Evolutionary conservation across 2,888 invertebrate species (phyloP).

Genomic region (Hipparchia sbordonii): DNA sequence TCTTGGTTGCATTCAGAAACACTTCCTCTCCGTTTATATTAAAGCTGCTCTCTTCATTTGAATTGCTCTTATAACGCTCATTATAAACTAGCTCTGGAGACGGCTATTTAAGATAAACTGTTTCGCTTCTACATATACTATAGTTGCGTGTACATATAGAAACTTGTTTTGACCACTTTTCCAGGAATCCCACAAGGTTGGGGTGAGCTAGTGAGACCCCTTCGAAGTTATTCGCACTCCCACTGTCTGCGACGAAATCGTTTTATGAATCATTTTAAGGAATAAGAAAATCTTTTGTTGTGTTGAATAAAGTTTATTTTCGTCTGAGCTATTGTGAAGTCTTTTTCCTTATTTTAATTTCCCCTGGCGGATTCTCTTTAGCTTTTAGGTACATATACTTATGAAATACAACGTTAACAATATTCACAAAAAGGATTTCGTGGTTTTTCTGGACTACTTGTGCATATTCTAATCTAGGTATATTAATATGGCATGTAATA

Average conservation of each 20-base stretch:
- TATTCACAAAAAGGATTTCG: too few species aligned
- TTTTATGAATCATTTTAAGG: constrained; percentile 37
- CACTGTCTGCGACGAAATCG: constrained; percentile 45
- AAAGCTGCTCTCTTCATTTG: constrained; percentile 3
- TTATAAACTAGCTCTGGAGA: constrained; percentile 19
- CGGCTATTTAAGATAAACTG: constrained; percentile 21
- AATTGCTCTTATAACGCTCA: constrained; percentile 12
- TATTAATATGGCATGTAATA: not conserved
- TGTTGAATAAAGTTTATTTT: constrained; percentile 31
- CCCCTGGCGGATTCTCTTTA: not conserved
- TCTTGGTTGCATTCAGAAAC: not conserved
- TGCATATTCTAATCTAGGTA: not conserved
- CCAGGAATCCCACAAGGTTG: constrained; percentile 49
- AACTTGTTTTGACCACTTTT: constrained; percentile 43
- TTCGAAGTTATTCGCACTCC: constrained; percentile 40
- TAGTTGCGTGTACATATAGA: not conserved
- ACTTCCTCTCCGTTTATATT: not conserved
- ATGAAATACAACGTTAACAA: not conserved
- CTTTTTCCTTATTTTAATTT: constrained; percentile 24
- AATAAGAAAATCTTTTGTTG: constrained; percentile 39
- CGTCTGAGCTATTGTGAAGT: constrained; percentile 7
- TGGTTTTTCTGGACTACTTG: not conserved
- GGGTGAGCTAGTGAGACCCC: constrained; percentile 48
- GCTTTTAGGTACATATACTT: not conserved
- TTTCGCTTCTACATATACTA: constrained; percentile 10